Percentiles rank a stretch among this genome's conserved stretches.
Conservation (phyloP, 2,888 invertebrate species). For the Ceratothoa steindachneri region DNA sequence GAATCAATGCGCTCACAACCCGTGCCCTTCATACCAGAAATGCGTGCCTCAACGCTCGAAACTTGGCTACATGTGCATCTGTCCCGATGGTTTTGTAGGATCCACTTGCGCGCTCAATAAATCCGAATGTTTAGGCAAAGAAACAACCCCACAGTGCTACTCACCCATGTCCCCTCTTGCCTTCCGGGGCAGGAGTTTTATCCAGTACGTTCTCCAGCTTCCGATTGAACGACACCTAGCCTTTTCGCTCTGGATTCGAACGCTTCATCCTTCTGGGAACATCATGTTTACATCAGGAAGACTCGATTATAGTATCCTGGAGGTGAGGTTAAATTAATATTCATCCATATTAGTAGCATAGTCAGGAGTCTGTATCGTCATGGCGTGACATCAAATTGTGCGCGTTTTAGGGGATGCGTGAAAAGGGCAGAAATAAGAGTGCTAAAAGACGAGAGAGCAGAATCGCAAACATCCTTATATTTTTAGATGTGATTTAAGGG, state of each 20-base stretch:
- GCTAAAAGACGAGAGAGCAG: no score
- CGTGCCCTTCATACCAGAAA: conserved; percentile 68
- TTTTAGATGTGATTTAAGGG: no score
- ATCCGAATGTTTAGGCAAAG: conserved; percentile 57
- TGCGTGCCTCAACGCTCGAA: conserved; percentile 69
- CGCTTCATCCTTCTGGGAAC: conserved; percentile 78
- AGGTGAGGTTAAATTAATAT: conserved; percentile 56
- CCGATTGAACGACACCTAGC: conserved; percentile 60
- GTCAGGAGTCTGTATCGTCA: no score
- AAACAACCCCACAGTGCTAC: conserved; percentile 66
- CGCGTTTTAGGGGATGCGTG: no score
- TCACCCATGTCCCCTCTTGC: conserved; percentile 72
- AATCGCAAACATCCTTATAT: no score
- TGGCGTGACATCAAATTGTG: no score
- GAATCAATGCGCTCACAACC: conserved; percentile 71
- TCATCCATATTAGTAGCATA: no score
- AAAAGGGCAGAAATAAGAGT: no score
- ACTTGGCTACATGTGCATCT: conserved; percentile 71
- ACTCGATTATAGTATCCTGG: conserved; percentile 82
- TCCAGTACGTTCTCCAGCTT: conserved; percentile 62
- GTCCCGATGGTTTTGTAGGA: conserved; percentile 71
- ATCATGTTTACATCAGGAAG: conserved; percentile 80
- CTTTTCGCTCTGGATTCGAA: conserved; percentile 74
- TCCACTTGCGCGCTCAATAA: conserved; percentile 63
- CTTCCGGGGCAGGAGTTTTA: conserved; percentile 75